Evolutionary conservation across 2,888 invertebrate genomes (phyloP).

Genomic region (Meteorus cinctellus): DNA sequence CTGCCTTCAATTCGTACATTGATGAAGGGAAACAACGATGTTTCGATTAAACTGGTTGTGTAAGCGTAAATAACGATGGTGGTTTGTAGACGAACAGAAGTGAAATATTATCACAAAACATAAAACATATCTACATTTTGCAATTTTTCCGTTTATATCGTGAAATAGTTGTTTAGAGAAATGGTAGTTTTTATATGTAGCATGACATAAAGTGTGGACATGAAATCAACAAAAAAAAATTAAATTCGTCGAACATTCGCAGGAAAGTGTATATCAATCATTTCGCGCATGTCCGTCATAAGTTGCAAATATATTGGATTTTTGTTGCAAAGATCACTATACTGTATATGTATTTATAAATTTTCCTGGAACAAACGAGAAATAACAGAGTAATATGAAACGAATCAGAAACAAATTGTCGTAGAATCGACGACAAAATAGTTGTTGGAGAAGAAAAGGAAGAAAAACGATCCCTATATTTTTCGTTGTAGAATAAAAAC

Average conservation of each 20-base stretch:
- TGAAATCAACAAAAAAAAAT: too few relatives aligned
- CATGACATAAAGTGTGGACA: too few relatives aligned
- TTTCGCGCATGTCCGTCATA: too few relatives aligned
- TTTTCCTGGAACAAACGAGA: neutral
- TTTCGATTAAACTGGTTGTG: neutral
- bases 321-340: neutral
- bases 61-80: neutral
- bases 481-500: constrained; percentile 43
- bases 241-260: too few relatives aligned
- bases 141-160: too few relatives aligned
- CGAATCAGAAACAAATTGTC: constrained; percentile 31
- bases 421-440: constrained; percentile 17
- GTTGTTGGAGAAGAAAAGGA: constrained; percentile 43
- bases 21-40: neutral
- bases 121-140: too few relatives aligned
- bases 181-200: too few relatives aligned
- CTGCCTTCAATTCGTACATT: neutral
- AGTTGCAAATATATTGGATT: neutral
- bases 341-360: too few relatives aligned
- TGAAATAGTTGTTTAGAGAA: too few relatives aligned
- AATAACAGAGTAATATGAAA: constrained; percentile 19
- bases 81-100: neutral
- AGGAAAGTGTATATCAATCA: too few relatives aligned
- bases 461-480: constrained; percentile 56
- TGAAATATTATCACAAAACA: too few relatives aligned